Percentiles rank a stretch among this genome's conserved stretches.
Conservation (phyloP, 2,888 invertebrate species). For the Choreutis nemorana region DNA sequence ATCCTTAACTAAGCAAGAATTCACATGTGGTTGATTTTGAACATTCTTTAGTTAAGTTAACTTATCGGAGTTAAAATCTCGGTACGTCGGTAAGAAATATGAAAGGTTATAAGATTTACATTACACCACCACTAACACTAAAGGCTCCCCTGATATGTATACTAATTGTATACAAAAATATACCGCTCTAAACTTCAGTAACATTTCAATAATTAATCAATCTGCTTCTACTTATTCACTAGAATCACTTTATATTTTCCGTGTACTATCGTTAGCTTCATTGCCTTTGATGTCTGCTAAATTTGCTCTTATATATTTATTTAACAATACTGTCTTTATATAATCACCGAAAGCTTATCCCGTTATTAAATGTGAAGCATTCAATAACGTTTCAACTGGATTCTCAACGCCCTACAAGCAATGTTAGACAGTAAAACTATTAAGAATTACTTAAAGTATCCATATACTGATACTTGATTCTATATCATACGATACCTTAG, state of each 20-base stretch:
- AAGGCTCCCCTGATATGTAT: conserved; percentile 61
- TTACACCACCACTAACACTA: no score
- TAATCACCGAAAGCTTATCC: no score
- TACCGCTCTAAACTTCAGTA: conserved; percentile 43
- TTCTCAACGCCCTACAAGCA: no score
- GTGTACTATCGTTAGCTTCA: conserved; percentile 17
- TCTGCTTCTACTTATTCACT: conserved; percentile 6
- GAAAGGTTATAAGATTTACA: conserved; percentile 19
- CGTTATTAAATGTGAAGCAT: no score
- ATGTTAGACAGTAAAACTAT: no score
- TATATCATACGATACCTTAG: no score
- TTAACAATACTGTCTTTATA: conserved; percentile 9
- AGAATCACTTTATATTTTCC: conserved; percentile 10
- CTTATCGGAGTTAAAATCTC: no score
- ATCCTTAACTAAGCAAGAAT: conserved; percentile 4
- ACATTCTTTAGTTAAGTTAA: no score
- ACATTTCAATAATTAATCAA: conserved; percentile 24
- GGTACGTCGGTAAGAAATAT: conserved; percentile 17
- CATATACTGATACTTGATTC: conserved; percentile 13
- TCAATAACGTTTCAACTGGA: no score
- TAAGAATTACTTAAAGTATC: conserved; percentile 13
- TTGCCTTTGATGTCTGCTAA: conserved; percentile 25
- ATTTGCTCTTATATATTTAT: conserved; percentile 8
- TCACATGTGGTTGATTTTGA: no score
- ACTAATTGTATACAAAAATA: conserved; percentile 59